Conservation (phyloP, 2,888 invertebrate species). For the Drosophila mimica region DNA sequence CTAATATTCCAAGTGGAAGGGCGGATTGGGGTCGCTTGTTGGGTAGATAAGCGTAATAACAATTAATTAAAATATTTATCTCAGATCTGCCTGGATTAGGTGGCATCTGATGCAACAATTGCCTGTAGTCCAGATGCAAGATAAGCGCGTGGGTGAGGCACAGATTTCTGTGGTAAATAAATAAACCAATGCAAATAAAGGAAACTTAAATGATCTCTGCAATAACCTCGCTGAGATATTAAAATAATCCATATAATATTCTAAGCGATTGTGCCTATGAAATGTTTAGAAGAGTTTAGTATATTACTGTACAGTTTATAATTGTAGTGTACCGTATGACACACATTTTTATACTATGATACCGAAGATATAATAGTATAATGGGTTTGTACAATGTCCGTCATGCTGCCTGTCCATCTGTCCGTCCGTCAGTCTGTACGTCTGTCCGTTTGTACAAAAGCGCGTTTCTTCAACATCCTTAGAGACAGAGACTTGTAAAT, state of each 20-base stretch:
- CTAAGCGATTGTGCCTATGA: background rate
- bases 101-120: constrained; percentile 47
- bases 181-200: constrained; percentile 50
- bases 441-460: no score
- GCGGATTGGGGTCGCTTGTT: background rate
- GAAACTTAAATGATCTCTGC: rapidly evolving
- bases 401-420: no score
- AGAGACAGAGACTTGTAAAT: no score
- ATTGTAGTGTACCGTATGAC: no score
- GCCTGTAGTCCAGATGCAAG: background rate
- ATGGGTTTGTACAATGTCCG: no score
- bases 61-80: constrained; percentile 73
- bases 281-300: background rate
- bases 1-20: constrained; percentile 37
- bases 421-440: no score
- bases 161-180: constrained; percentile 39
- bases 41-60: constrained; percentile 73
- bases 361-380: no score
- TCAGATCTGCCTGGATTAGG: constrained; percentile 33
- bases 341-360: no score
- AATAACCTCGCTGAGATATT: background rate
- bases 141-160: constrained; percentile 13
- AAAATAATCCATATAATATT: background rate
- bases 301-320: background rate
- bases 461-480: no score